Evolutionary conservation across 1,140 invertebrate species (phyloP).

Genomic region (Rhyacophila brunnea): DNA sequence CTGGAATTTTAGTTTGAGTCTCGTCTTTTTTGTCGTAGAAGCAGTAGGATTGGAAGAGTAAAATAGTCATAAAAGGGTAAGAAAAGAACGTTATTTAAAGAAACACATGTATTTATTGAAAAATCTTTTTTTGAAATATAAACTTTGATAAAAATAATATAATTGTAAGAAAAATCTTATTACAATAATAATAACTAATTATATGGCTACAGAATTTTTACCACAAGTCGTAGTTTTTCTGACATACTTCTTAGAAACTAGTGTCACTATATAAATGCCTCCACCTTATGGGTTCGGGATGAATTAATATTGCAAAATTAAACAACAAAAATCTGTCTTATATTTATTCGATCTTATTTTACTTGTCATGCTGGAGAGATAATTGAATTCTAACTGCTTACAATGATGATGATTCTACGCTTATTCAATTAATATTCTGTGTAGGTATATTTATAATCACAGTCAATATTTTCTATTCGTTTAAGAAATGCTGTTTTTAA

Average conservation of each 20-base stretch:
- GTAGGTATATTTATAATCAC: no score
- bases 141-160: conserved; percentile 38
- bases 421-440: no score
- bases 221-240: conserved; percentile 33
- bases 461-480: no score
- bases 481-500: no score
- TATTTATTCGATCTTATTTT: conserved; percentile 11
- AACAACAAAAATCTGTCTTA: conserved; percentile 19
- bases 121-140: conserved; percentile 36
- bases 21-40: no score
- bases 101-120: conserved; percentile 35
- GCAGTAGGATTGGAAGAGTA: neutral
- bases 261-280: conserved; percentile 36
- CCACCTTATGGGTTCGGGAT: conserved; percentile 36
- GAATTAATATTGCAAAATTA: conserved; percentile 36
- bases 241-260: conserved; percentile 32
- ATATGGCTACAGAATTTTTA: conserved; percentile 35
- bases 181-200: conserved; percentile 33
- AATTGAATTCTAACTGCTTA: conserved; percentile 9
- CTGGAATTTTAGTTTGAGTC: no score
- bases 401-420: no score
- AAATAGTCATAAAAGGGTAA: neutral
- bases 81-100: conserved; percentile 12
- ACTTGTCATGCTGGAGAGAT: conserved; percentile 20
- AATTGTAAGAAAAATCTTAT: conserved; percentile 36